Evolutionary conservation across 2,888 invertebrate genomes (phyloP).

Genomic region (Apotomis turbidana): DNA sequence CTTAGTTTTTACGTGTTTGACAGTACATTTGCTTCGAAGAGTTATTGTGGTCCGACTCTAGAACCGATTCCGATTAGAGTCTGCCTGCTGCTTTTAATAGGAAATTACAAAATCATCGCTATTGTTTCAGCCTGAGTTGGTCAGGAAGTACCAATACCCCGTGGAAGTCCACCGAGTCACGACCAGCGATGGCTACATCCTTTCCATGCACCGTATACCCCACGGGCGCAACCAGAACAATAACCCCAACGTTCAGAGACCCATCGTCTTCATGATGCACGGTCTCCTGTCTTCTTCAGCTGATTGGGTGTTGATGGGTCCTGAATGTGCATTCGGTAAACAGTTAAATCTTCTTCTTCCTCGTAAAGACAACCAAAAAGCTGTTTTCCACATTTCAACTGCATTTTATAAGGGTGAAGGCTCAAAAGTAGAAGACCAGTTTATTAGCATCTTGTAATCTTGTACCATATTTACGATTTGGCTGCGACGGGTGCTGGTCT

Average conservation of each 20-base stretch:
- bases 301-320: constrained; percentile 89
- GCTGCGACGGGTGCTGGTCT: no score
- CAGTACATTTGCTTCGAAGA: no score
- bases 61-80: no score
- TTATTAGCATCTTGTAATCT: no score
- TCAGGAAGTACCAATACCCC: constrained; percentile 86
- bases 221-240: constrained; percentile 75
- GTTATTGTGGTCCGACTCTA: no score
- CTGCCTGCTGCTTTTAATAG: no score
- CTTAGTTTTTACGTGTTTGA: no score
- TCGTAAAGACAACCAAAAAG: no score
- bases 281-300: constrained; percentile 89
- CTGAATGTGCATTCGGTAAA: constrained; percentile 86
- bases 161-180: constrained; percentile 85
- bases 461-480: no score
- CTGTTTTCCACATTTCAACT: no score
- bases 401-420: no score
- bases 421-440: no score
- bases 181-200: constrained; percentile 92
- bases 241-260: constrained; percentile 72
- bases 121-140: constrained; percentile 75
- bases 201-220: constrained; percentile 89
- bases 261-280: constrained; percentile 86
- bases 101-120: background rate
- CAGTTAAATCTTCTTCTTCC: background rate